Conservation (phyloP, 2,888 invertebrate species). For the Rhaphigaster nebulosa region DNA sequence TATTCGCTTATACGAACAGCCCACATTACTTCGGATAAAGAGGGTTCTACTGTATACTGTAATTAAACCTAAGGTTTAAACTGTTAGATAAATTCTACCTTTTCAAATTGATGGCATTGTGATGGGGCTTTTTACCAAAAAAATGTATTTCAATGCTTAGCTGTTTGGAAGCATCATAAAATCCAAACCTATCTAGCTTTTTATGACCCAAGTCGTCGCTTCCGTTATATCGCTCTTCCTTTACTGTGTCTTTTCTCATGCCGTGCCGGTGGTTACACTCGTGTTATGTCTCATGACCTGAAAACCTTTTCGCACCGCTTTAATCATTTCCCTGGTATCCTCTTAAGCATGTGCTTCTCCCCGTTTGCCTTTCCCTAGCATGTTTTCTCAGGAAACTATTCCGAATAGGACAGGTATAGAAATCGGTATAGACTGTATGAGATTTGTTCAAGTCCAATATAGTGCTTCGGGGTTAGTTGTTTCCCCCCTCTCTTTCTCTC, state of each 20-base stretch:
- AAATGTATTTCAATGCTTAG: too few species aligned
- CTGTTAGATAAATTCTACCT: too few species aligned
- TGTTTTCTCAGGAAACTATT: not conserved
- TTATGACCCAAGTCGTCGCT: not conserved
- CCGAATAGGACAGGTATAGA: not conserved
- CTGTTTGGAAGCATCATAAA: not conserved
- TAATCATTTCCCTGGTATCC: not conserved
- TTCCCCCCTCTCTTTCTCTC: not conserved
- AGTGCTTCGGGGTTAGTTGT: not conserved
- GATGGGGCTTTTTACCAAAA: too few species aligned
- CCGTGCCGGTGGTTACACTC: not conserved
- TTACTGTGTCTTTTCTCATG: not conserved
- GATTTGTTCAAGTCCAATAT: too few species aligned
- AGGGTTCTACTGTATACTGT: too few species aligned
- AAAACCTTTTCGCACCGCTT: not conserved
- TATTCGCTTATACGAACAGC: too few species aligned
- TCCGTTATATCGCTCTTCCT: not conserved
- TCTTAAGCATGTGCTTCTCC: not conserved
- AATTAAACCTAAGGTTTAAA: too few species aligned
- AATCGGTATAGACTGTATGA: not conserved
- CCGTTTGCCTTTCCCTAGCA: not conserved
- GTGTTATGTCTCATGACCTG: not conserved
- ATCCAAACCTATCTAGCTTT: not conserved
- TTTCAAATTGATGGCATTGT: too few species aligned
- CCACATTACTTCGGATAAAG: too few species aligned